Evolutionary conservation across 2,888 invertebrate species (phyloP).

Genomic region (Lycocerus yunnanus): DNA sequence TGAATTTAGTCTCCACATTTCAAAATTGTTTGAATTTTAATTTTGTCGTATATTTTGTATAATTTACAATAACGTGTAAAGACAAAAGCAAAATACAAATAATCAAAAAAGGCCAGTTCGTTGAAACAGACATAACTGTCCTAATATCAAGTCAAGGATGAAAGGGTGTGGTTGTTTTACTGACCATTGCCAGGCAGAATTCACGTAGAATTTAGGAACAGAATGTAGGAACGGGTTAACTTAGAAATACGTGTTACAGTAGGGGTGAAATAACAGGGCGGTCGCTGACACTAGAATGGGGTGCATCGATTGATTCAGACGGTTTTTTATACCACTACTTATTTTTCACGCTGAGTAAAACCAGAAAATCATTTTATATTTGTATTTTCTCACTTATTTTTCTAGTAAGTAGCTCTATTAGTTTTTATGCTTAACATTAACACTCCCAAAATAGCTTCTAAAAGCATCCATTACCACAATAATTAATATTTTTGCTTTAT

Average conservation of each 20-base stretch:
- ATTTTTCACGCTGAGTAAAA: constrained; percentile 12
- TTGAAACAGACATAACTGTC: constrained; percentile 6
- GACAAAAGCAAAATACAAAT: constrained; percentile 11
- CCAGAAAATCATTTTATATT: constrained; percentile 13
- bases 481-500: neutral
- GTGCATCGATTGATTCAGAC: constrained; percentile 16
- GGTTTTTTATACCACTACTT: constrained; percentile 10
- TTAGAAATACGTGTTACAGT: constrained; percentile 18
- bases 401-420: constrained; percentile 10
- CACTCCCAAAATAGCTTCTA: neutral
- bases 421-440: constrained; percentile 1
- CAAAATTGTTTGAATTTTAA: constrained; percentile 6
- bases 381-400: constrained; percentile 6
- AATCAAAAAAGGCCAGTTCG: constrained; percentile 9
- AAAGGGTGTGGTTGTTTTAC: constrained; percentile 22
- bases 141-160: constrained; percentile 17
- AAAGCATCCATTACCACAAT: neutral
- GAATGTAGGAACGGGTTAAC: constrained; percentile 12
- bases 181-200: constrained; percentile 14
- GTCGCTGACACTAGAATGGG: constrained; percentile 12
- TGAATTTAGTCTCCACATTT: neutral
- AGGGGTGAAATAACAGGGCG: constrained; percentile 17
- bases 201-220: constrained; percentile 10
- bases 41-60: constrained; percentile 5
- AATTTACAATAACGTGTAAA: neutral